A percentile compares a stretch with the other conserved stretches of the same genome.
Evolutionary conservation across 2,797 vertebrate genomes (phyloP).

Genomic region (Micrastur ruficollis): DNA sequence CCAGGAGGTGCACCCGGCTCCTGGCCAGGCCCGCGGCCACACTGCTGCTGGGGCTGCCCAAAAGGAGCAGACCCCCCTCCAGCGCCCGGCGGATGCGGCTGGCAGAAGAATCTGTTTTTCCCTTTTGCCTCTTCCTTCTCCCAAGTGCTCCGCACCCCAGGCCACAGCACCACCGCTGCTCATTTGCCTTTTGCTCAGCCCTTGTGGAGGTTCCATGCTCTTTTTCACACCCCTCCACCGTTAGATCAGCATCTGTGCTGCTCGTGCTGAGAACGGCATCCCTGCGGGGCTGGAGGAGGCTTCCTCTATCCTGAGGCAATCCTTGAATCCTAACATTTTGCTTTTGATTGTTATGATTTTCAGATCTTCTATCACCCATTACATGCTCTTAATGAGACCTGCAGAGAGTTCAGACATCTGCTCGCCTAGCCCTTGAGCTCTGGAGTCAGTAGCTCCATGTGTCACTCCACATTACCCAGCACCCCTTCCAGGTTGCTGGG

Average conservation of each 20-base stretch:
- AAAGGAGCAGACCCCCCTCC: not conserved
- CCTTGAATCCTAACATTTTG: not conserved
- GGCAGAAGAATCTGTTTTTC: not conserved
- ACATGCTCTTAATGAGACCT: conserved; percentile 55
- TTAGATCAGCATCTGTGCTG: not conserved
- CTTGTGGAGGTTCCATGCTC: not conserved
- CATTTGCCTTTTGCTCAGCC: not conserved
- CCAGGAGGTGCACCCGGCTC: rapidly evolving
- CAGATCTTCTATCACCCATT: conserved; percentile 6
- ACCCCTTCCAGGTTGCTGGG: conserved; percentile 5
- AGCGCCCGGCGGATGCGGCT: not conserved
- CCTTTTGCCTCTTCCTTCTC: not conserved
- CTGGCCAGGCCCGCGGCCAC: rapidly evolving
- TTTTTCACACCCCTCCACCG: not conserved
- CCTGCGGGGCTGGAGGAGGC: not conserved
- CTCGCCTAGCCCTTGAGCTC: not conserved
- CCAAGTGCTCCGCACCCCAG: not conserved
- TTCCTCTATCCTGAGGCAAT: conserved; percentile 14
- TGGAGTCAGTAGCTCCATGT: conserved; percentile 20
- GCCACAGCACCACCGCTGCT: not conserved
- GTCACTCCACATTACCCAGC: not conserved
- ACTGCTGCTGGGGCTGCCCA: not conserved
- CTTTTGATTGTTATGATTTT: conserved; percentile 13
- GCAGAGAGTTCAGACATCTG: conserved; percentile 56
- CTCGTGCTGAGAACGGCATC: not conserved